Percentiles rank a stretch among this genome's conserved stretches.
phyloP scores from a whole-genome alignment of 2,888 invertebrate species.

The Xestia sexstrigata region DNA sequence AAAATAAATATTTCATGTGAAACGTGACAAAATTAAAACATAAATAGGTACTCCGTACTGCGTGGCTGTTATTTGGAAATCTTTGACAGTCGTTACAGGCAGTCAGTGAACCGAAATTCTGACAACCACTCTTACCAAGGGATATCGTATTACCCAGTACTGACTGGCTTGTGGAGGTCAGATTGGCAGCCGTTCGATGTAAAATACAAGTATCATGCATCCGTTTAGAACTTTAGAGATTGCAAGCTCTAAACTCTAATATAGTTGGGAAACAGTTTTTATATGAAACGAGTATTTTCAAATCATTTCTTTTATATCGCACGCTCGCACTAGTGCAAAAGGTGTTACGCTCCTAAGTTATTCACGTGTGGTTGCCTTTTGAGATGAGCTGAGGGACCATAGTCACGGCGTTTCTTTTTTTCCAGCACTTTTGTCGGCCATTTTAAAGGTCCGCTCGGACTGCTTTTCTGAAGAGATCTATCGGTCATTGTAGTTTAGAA shows the following conservation, averaged over 20 bases:
- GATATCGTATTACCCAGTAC: too few relatives aligned
- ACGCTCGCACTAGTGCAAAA: not conserved
- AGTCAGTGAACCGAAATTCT: not conserved
- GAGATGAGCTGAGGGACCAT: not conserved
- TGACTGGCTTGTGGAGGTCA: too few relatives aligned
- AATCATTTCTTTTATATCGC: not conserved
- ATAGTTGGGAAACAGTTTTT: not conserved
- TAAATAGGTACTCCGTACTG: not conserved
- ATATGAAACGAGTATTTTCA: not conserved
- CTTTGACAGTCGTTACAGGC: not conserved
- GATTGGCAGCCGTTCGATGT: too few relatives aligned
- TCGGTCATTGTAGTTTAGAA: slow-evolving; percentile 4
- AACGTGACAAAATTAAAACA: not conserved
- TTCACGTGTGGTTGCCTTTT: slow-evolving; percentile 17
- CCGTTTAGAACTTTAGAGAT: not conserved
- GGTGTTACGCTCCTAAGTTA: slow-evolving; percentile 27
- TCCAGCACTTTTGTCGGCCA: not conserved
- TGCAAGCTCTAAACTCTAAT: not conserved
- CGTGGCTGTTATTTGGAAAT: too few relatives aligned
- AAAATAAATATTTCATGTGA: not conserved
- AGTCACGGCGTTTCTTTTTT: not conserved
- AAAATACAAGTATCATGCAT: not conserved
- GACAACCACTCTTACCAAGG: too few relatives aligned
- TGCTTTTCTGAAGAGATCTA: slow-evolving; percentile 7
- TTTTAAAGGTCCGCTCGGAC: not conserved